These are phyloP conservation scores for Drosophila teissieri DNA, from an alignment of 1,140 invertebrate genomes.

Conservation along the genomic window DNA sequence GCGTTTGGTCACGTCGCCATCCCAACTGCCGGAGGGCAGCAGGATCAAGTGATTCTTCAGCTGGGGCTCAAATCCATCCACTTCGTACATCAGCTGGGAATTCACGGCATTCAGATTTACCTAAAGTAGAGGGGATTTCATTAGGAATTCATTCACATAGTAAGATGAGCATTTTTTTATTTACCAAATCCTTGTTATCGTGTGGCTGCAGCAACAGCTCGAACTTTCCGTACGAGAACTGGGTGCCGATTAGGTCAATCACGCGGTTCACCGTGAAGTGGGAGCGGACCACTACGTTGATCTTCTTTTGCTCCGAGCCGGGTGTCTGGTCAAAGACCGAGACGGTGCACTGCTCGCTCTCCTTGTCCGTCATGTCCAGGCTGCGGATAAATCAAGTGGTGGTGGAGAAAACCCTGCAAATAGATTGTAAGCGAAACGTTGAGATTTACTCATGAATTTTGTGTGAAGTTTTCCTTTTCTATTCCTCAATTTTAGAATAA, in stretches of 20 bases:
- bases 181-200: conserved; percentile 67
- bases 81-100: conserved; percentile 56
- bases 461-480: conserved; percentile 2
- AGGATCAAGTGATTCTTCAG: conserved; percentile 73
- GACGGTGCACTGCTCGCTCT: conserved; percentile 86
- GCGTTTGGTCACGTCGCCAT: conserved; percentile 68
- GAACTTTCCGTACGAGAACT: conserved; percentile 86
- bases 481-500: conserved; percentile 7
- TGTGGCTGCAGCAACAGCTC: conserved; percentile 85
- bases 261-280: conserved; percentile 85
- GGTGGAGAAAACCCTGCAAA: conserved; percentile 30
- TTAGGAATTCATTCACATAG: background rate
- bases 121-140: conserved; percentile 15
- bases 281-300: conserved; percentile 85
- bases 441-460: conserved; percentile 38
- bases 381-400: conserved; percentile 44
- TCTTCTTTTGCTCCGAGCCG: conserved; percentile 83
- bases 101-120: conserved; percentile 70
- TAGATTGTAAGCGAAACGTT: conserved; percentile 6
- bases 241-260: conserved; percentile 85
- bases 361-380: conserved; percentile 59
- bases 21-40: conserved; percentile 66
- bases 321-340: conserved; percentile 86
- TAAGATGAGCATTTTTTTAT: too few relatives aligned
- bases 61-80: conserved; percentile 66